Base-by-base conservation (phyloP, 2,888 invertebrate genomes). In the Synergus laeviventris region DNA sequence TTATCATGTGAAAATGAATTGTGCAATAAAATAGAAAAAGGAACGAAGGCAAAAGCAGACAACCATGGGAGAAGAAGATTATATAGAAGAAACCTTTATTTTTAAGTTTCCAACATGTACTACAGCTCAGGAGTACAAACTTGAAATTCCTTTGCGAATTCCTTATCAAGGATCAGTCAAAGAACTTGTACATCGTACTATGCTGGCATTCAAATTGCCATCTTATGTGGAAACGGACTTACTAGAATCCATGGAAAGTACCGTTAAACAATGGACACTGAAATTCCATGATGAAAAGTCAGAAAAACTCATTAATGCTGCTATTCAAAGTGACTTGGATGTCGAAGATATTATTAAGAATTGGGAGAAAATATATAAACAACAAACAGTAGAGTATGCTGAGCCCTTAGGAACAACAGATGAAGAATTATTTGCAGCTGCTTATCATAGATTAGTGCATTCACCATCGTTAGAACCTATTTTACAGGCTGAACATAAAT, bases 391-490 rank as follows among this genome's bases (percentile, higher is more conserved):
- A 64, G 96, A 96, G 86, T 97, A 95, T 93, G 96, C 97, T 0
- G 96, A 96, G 87, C 95, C 95, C 77, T 93, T 95, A 79, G 94
- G 96, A 62, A 95, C 96, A 0, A 95, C 96, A 0, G 96, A 97
- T 90, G 96, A 97, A 88, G 96, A 97, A 91, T 93, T 96, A 56
- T 97, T 97, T 92, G 96, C 96, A 2, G 95, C 95, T 3, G 96
- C 96, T 31, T 97, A 97, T 90, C 97, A 97, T 89, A 93, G 93
- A 86, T 86, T 95, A 73, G 96, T 97, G 2, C 97, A 97, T 90
- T 97, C 97, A 0, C 95, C 96, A 0, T 97, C 97, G 0, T 91
- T 98, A 36, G 97, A 97, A 88, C 96, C 96, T 0, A 96, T 98
- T 88, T 92, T 98, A 24, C 96, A 96, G 86, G 94, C 97, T 49